Evolutionary conservation across 2,888 invertebrate species (phyloP).

Genomic region (Diarsia brunnea): DNA sequence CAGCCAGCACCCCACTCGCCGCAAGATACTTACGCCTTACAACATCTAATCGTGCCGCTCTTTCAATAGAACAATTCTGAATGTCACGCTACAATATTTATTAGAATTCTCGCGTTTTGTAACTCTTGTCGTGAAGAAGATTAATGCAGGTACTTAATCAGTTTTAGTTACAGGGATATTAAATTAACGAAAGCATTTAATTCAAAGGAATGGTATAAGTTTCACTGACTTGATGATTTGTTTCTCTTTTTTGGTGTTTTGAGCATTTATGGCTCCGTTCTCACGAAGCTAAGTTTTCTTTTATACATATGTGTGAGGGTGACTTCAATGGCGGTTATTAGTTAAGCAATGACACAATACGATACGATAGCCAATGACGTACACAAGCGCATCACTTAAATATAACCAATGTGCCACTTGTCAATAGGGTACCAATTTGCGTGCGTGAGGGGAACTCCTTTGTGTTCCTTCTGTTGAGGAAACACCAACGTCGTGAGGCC

Average conservation of each 20-base stretch:
- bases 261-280: not conserved
- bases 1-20: not conserved
- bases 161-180: not conserved
- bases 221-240: not conserved
- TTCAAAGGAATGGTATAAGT: not conserved
- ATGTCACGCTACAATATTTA: too few species aligned
- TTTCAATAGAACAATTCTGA: not conserved
- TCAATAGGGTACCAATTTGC: conserved; percentile 12
- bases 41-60: not conserved
- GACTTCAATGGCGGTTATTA: not conserved
- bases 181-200: not conserved
- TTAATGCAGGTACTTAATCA: not conserved
- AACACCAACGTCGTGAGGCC: conserved; percentile 19
- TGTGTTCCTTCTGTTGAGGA: conserved; percentile 11
- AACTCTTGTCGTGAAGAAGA: not conserved
- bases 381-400: conserved; percentile 2
- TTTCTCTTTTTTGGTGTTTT: not conserved
- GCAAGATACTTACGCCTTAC: not conserved
- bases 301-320: not conserved
- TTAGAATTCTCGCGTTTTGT: not conserved
- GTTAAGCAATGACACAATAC: too few species aligned
- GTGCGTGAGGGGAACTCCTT: conserved; percentile 12
- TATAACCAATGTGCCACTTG: conserved; percentile 17
- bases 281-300: not conserved
- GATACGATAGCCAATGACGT: not conserved